Percentiles rank a stretch among this genome's conserved stretches.
phyloP scores from a whole-genome alignment of 2,113 vertebrate genomes.

The Burhinus oedicnemus region DNA sequence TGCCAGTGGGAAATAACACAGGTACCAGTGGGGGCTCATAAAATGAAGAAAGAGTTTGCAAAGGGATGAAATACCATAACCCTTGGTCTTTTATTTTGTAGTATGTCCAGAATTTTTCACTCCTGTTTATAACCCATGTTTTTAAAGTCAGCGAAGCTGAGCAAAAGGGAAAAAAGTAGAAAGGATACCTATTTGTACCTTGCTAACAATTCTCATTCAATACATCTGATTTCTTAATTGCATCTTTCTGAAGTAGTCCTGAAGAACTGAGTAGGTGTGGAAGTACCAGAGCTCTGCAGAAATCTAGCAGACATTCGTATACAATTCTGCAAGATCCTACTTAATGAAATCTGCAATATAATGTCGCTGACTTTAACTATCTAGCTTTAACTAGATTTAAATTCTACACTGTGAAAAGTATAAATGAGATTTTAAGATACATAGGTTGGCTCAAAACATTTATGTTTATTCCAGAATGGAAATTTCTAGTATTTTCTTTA shows the following conservation, averaged over 20 bases:
- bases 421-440: not conserved
- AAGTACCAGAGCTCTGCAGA: not conserved
- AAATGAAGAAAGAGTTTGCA: conserved; percentile 1
- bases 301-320: not conserved
- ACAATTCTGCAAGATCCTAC: not conserved
- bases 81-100: not conserved
- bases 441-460: not conserved
- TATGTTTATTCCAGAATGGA: not conserved
- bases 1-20: not conserved
- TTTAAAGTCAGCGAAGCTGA: not conserved
- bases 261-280: not conserved
- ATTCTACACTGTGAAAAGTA: not conserved
- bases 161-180: not conserved
- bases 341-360: not conserved
- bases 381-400: not conserved
- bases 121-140: not conserved
- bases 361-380: not conserved
- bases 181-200: not conserved
- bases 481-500: not conserved
- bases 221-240: not conserved
- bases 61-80: not conserved
- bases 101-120: not conserved
- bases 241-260: not conserved
- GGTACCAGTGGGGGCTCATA: not conserved
- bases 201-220: not conserved